Evolutionary conservation across 2,113 vertebrate genomes (phyloP), one percentile per base, ranked within the genome.

Genomic region (Chionis minor): DNA sequence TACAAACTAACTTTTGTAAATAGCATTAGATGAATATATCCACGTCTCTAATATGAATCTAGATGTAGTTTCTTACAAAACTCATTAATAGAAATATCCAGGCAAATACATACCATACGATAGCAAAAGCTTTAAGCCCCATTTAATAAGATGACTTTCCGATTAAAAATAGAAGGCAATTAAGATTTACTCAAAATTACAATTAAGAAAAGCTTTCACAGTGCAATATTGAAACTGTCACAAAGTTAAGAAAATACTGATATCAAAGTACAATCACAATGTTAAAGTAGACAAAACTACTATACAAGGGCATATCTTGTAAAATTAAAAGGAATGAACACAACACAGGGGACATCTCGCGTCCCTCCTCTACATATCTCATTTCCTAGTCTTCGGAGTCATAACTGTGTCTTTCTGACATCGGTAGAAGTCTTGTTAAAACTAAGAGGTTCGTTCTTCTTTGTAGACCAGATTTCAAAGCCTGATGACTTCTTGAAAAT

Each of bases 241-340:
- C 98, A 98, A 98, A 98, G 96, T 97, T 98, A 98, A 98, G 98
- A 98, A 98, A 98, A 98, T 98, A 98, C 97, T 98, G 97, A 98
- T 98, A 98, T 98, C 98, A 98, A 98, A 98, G 96, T 98, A 98
- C 97, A 97, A 97, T 97, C 97, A 98, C 98, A 97, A 98, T 97
- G 97, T 98, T 98, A 98, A 98, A 98, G 97, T 97, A 98, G 97
- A 98, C 97, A 98, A 98, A 98, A 96, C 96, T 98, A 96, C 96
- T 98, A 97, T 98, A 98, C 92, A 98, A 98, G 97, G 97, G 97
- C 92, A 18, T 73, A 90, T 98, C 89, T 97, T 94, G 77, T 96
- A 98, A 97, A 98, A 98, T 95, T 96, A 98, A 98, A 98, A 98
- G 97, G 96, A 98, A 98, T 95, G 86, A 98, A 98, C 97, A 98